A percentile compares a stretch with the other conserved stretches of the same genome.
Evolutionary conservation across 2,113 vertebrate genomes (phyloP).

Genomic region (Amblyornis subalaris): DNA sequence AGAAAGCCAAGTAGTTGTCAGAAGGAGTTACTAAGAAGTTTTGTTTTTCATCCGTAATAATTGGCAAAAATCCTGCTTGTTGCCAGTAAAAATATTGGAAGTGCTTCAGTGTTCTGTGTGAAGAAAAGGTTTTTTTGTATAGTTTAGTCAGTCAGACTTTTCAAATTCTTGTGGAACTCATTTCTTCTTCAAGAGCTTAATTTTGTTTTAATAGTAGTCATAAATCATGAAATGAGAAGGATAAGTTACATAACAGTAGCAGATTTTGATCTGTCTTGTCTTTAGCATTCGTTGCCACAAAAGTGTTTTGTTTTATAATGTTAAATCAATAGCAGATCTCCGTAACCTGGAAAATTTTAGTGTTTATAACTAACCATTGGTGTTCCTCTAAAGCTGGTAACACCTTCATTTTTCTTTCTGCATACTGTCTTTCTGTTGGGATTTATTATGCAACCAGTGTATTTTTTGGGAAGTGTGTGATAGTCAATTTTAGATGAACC

Average conservation of each 20-base stretch:
- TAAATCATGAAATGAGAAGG: conserved; percentile 59
- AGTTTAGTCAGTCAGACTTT: conserved; percentile 25
- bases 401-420: background rate
- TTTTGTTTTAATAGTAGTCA: conserved; percentile 57
- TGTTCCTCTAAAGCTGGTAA: background rate
- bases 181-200: conserved; percentile 42
- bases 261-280: conserved; percentile 18
- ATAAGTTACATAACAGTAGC: conserved; percentile 35
- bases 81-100: conserved; percentile 51
- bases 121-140: background rate
- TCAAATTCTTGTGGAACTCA: conserved; percentile 11
- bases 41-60: background rate
- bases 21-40: conserved; percentile 12
- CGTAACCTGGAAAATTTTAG: background rate
- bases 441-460: background rate
- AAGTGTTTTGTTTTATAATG: background rate
- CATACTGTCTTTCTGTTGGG: background rate
- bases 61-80: conserved; percentile 14
- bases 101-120: background rate
- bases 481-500: background rate
- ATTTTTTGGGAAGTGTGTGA: background rate
- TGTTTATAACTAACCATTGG: background rate
- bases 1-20: conserved; percentile 47
- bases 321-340: background rate
- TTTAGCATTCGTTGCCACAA: background rate